Conservation (phyloP, 2,888 invertebrate species). For the Ophraella communa region DNA sequence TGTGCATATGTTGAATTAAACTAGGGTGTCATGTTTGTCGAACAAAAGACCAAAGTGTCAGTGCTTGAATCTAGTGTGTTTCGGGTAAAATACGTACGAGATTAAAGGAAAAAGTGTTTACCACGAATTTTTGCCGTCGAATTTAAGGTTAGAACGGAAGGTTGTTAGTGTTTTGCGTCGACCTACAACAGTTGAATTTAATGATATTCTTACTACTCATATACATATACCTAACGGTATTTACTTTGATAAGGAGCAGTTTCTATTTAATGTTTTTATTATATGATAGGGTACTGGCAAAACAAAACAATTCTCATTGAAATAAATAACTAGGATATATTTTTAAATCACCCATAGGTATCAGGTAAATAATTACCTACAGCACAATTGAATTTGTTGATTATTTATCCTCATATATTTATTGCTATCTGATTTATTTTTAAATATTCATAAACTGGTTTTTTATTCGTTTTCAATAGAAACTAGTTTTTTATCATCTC, state of each 20-base stretch:
- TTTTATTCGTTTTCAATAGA: neutral
- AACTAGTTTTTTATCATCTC: neutral
- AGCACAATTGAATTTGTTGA: no score
- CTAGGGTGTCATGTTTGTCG: slow-evolving; percentile 30
- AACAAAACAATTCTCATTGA: neutral
- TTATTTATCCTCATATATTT: no score
- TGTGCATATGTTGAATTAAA: slow-evolving; percentile 49
- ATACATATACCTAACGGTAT: slow-evolving; percentile 13
- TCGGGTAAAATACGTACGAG: slow-evolving; percentile 14
- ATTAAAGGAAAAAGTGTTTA: neutral
- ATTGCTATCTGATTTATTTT: neutral
- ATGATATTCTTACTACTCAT: slow-evolving; percentile 7
- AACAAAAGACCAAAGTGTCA: slow-evolving; percentile 21
- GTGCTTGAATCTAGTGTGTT: slow-evolving; percentile 21
- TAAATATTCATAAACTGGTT: neutral
- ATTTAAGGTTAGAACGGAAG: slow-evolving; percentile 13
- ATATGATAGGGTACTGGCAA: neutral
- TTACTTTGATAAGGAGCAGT: neutral
- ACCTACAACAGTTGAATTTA: slow-evolving; percentile 10
- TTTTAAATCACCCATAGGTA: no score
- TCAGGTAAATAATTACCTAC: no score
- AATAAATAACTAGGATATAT: neutral
- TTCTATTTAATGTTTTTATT: neutral
- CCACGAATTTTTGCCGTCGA: neutral
- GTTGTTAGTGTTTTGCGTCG: slow-evolving; percentile 17